Evolutionary conservation across 2,888 invertebrate genomes (phyloP), one percentile per base, ranked within the genome.

Genomic region (Phoronis australis): DNA sequence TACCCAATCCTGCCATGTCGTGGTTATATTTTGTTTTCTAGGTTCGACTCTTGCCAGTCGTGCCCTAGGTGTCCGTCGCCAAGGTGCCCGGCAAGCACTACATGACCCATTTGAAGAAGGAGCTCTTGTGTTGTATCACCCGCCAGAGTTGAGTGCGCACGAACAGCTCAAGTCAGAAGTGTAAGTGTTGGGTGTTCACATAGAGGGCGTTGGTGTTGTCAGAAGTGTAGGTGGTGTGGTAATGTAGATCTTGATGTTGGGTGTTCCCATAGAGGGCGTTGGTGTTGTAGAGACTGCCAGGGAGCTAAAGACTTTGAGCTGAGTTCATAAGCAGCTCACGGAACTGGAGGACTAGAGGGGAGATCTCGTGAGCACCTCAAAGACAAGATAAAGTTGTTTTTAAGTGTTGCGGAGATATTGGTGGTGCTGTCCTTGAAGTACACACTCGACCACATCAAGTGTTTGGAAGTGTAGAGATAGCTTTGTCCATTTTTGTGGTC

Each of bases 81-180:
- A 61, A 76, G 85, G 78, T 2, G 80, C 80, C 12, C 76, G 83
- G 57, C 82, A 87, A 56, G 81, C 96, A 0, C 78, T 97, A 9
- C 90, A 93, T 71, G 96, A 96, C 79, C 96, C 96, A 0, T 84
- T 86, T 62, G 93, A 88, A 64, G 90, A 92, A 2, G 91, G 90
- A 71, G 94, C 96, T 0, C 79, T 99, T 2, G 86, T 99, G 22
- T 80, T 99, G 42, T 94, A 87, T 70, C 78, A 82, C 0, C 97
- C 99, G 0, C 89, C 91, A 0, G 83, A 85, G 61, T 81, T 90
- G 42, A 85, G 87, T 5, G 88, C 89, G 65, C 90, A 95, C 71
- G 93, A 95, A 50, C 86, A 86, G 69, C 80, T 97, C 69, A 90
- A 90, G 78, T 80, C 84, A 74, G 87, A 87, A 64, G 80, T 82